Base-by-base conservation (phyloP, 2,888 invertebrate species). In the Platycheirus rosarum region DNA sequence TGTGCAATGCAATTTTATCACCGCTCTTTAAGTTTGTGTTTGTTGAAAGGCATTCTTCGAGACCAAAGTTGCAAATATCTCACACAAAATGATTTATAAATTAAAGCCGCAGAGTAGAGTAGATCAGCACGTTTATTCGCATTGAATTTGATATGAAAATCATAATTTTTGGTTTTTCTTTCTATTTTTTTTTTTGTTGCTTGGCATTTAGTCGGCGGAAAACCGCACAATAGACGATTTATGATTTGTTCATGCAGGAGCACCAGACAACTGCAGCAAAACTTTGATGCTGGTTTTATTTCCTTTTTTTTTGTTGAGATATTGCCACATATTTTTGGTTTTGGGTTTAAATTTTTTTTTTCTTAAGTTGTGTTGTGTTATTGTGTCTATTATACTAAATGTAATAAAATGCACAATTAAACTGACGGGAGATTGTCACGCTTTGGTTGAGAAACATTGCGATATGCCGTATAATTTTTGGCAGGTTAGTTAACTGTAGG, bases 121-220 rank as follows among this genome's bases (percentile, higher is more conserved):
- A 68, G n/a, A n/a, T n/a, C n/a, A n/a, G n/a, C 74, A 57, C 49
- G 66, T 57, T 44, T 44, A 18, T 40, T 60, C 66, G 16, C 53
- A 73, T 60, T 74, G 68, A 68, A 79, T 66, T 74, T 68, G 66
- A 78, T 74, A 62, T 57, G 62, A 78, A 78, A 66, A 66, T 66
- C 42, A 42, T 55, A 60, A 23, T 44, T 32, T 40, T 40, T 11
- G 7, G 2, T 26, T 13, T 49, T 13, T 26, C 6, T 11, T 37
- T 40, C 13, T 40, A 16, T 40, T 55, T n/a, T 40, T 44, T 44
- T 26, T 42, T 60, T 48, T 66, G 53, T 53, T 62, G 32, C 40
- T 51, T 60, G 73, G 46, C 73, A 73, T 78, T 78, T 60, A 77
- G 73, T 73, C 23, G 60, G 60, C 48, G 48, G 32, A 66, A 79